Conservation (phyloP, 1,140 invertebrate species). For the Danaus melanippus region DNA sequence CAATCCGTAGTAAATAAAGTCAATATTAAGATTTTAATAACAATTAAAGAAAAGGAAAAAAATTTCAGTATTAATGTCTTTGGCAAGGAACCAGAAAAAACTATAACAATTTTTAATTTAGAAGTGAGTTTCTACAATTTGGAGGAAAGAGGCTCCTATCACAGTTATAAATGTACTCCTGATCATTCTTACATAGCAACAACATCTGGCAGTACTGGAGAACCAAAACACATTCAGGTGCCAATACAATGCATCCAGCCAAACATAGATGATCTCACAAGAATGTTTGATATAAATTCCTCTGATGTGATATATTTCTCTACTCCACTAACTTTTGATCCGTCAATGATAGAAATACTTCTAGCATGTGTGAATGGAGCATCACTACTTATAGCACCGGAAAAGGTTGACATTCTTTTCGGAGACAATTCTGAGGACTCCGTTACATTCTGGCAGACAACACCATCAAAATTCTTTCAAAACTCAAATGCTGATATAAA, state of each 20-base stretch:
- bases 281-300: constrained; percentile 66
- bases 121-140: constrained; percentile 41
- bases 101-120: constrained; percentile 45
- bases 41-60: constrained; percentile 28
- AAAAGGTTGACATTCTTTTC: constrained; percentile 66
- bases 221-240: constrained; percentile 76
- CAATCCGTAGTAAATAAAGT: constrained; percentile 33
- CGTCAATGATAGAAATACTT: constrained; percentile 84
- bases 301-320: constrained; percentile 80
- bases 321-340: constrained; percentile 87
- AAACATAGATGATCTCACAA: constrained; percentile 76
- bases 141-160: constrained; percentile 17
- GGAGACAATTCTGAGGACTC: constrained; percentile 47
- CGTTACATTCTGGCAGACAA: constrained; percentile 82
- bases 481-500: constrained; percentile 72
- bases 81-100: constrained; percentile 46
- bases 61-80: constrained; percentile 25
- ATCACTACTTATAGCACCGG: constrained; percentile 76
- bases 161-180: constrained; percentile 22
- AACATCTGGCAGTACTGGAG: constrained; percentile 79
- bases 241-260: constrained; percentile 74
- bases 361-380: constrained; percentile 76
- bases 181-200: constrained; percentile 69
- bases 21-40: constrained; percentile 43
- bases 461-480: constrained; percentile 80